These are phyloP conservation scores for Encarsia formosa DNA, from an alignment of 2,888 invertebrate species.

Conservation along the genomic window DNA sequence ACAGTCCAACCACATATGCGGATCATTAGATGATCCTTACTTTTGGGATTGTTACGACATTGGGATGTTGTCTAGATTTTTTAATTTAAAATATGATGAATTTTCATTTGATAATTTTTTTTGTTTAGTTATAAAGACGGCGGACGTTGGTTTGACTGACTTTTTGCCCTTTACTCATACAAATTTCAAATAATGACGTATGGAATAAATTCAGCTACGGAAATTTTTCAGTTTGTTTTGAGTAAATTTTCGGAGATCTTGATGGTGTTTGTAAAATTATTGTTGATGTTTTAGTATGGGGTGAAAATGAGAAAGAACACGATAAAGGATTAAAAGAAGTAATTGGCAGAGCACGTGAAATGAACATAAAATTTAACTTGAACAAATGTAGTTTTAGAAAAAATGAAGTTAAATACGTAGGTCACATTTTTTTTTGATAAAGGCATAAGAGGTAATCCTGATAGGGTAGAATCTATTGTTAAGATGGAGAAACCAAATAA, in stretches of 20 bases:
- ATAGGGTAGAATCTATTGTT: constrained; percentile 29
- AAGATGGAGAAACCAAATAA: constrained; percentile 23
- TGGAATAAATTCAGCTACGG: constrained; percentile 13
- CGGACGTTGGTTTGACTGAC: too few relatives aligned
- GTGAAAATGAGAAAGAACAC: constrained; percentile 33
- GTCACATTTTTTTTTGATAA: constrained; percentile 22
- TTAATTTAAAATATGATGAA: too few relatives aligned
- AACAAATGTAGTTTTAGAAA: constrained; percentile 22
- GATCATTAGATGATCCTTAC: too few relatives aligned
- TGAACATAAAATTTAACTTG: constrained; percentile 21
- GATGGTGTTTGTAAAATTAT: constrained; percentile 30
- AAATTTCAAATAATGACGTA: constrained; percentile 33
- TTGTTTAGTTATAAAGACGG: too few relatives aligned
- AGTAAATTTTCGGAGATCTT: constrained; percentile 26
- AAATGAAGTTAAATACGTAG: constrained; percentile 21
- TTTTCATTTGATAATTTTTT: too few relatives aligned
- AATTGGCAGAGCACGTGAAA: constrained; percentile 18
- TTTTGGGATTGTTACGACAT: too few relatives aligned
- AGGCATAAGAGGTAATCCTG: constrained; percentile 23
- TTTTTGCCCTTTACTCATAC: too few relatives aligned
- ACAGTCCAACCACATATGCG: too few relatives aligned
- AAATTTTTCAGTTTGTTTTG: constrained; percentile 11
- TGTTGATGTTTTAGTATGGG: too few relatives aligned
- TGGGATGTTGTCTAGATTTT: too few relatives aligned
- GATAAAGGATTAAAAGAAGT: constrained; percentile 25